Conservation (phyloP, 2,888 invertebrate genomes). For the Apotomis capreana region DNA sequence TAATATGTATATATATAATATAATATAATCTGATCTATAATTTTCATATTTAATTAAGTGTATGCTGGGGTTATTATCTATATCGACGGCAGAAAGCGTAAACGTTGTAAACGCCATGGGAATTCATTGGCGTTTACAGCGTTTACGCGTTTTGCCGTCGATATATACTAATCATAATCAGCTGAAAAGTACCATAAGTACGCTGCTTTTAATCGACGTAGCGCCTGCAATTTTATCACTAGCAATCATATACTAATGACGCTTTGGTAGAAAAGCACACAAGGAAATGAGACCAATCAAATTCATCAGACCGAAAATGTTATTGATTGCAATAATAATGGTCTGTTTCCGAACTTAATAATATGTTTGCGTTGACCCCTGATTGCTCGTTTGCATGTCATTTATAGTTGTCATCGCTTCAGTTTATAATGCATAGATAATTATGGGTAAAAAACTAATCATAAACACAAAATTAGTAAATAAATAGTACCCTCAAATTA, state of each 20-base stretch:
- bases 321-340: slow-evolving; percentile 5
- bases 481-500: no score
- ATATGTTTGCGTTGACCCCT: slow-evolving; percentile 25
- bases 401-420: slow-evolving; percentile 9
- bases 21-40: no score
- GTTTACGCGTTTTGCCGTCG: no score
- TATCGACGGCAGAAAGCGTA: no score
- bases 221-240: slow-evolving; percentile 4
- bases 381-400: slow-evolving; percentile 33
- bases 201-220: not conserved
- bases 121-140: no score
- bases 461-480: no score
- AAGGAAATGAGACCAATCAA: not conserved
- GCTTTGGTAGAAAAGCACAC: not conserved
- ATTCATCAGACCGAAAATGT: not conserved
- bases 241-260: slow-evolving; percentile 15
- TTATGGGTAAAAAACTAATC: not conserved
- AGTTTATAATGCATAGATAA: slow-evolving; percentile 3
- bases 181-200: no score
- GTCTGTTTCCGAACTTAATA: slow-evolving; percentile 11
- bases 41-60: no score
- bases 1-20: no score
- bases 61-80: no score
- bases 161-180: no score
- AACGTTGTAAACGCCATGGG: no score